phyloP scores from a whole-genome alignment of 2,888 invertebrate genomes.

The Drosophila flavopinicola region DNA sequence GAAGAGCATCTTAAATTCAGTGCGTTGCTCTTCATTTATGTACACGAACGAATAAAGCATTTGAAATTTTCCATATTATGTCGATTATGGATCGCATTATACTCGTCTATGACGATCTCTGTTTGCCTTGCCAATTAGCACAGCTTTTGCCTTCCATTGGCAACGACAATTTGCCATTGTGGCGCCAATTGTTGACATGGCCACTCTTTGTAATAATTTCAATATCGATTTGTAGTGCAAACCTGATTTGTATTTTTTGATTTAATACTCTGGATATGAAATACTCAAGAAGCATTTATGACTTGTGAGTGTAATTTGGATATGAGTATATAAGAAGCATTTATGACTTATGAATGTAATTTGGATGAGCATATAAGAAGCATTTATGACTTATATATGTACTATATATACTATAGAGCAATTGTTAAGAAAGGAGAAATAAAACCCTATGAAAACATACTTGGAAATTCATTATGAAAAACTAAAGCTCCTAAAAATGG shows the following conservation, averaged over 20 bases:
- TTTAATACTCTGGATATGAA: too few species aligned
- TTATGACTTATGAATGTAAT: neutral
- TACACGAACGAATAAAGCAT: constrained; percentile 40
- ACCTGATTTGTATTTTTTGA: neutral
- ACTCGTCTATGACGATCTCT: constrained; percentile 36
- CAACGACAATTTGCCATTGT: constrained; percentile 58
- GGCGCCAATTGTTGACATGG: constrained; percentile 36
- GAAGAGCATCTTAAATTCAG: constrained; percentile 26
- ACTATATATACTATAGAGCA: too few species aligned
- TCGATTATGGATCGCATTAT: constrained; percentile 34
- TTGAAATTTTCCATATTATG: constrained; percentile 71
- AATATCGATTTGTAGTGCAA: constrained; percentile 29
- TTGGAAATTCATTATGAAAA: too few species aligned
- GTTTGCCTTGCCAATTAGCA: constrained; percentile 63
- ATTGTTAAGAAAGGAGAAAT: too few species aligned
- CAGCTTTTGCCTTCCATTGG: constrained; percentile 36
- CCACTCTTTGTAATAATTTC: constrained; percentile 20
- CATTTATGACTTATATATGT: neutral
- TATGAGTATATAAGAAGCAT: neutral
- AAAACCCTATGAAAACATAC: too few species aligned
- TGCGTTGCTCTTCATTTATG: neutral
- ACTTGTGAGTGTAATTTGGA: neutral
- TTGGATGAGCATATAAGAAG: neutral
- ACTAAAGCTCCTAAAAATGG: too few species aligned
- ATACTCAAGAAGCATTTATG: constrained; percentile 1